Base-by-base conservation (phyloP, 1,140 invertebrate species). In the Brachionus manjavacas region DNA sequence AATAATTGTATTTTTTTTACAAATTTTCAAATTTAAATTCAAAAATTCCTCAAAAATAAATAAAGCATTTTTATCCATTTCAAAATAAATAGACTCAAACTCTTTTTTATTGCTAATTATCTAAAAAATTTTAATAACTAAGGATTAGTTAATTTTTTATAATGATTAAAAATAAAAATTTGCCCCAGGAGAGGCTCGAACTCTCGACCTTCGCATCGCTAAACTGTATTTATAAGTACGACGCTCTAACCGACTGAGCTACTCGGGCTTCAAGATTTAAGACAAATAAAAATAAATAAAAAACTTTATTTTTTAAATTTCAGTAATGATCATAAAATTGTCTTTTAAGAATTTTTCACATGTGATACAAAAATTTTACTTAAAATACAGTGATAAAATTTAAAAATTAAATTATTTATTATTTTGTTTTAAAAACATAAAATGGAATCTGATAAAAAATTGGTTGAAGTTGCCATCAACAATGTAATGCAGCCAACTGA, bases 361-460 rank as follows among this genome's bases (percentile, higher is more conserved):
- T 55, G 52, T 60, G 6, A 20, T 9, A 20, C 8, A 60, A 60
- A 20, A 23, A 20, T 25, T 60, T 20, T 9, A 20, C 2, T 2
- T 46, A 12, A 46, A 46, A 46, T 12, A 46, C 1, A 46, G 4
- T 35, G 14, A 46, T 46, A 46, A 64, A 68, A 68, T 11, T 68
- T 31, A 11, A 68, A 31, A n/a, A 31, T 74, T 16, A 74, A 39
- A 43, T 23, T 43, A 74, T 41, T 41, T 41, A 16, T 74, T 39
- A 39, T 16, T 35, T 74, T 76, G 12, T 49, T 35, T 9, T 14
- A 43, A 20, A 20, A n/a, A 39, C 7, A 16, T 20, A 64, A 68
- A 81, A 81, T 81, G 79, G 52, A 60, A 43, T 64, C 35, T 64
- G 64, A 81, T 81, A 60, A 81, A 81, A 81, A 81, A 23, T 11